Base-by-base conservation (phyloP, 2,888 invertebrate species). In the Drosophila cognata region DNA sequence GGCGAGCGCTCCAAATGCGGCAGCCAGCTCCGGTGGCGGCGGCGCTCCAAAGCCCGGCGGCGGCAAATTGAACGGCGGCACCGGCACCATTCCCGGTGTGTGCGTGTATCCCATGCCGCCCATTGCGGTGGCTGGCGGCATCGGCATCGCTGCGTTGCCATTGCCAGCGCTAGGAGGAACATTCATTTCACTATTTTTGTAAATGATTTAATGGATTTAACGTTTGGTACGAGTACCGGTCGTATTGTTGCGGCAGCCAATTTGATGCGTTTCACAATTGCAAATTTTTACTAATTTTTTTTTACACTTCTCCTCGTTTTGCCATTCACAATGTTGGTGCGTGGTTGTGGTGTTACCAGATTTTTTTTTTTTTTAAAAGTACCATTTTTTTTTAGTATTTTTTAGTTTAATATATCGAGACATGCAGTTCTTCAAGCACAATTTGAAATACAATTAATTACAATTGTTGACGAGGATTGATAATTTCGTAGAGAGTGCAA, bases 61-160 rank as follows among this genome's bases (percentile, higher is more conserved):
- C 43, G 97, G 97, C 91, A 97, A 95, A 46, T 95, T 95, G 92
- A 96, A 97, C 29, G 96, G 95, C 31, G 96, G 95, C 65, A 90
- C 90, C 46, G 96, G 95, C 43, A 82, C 83, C 72, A 88, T 84
- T 46, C 77, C 86, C 59, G 81, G 74, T 64, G 84, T 69, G 63
- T 81, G 86, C 59, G 82, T 64, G 91, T 82, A 94, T 94, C 31
- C 93, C 94, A 93, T 95, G 94, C 93, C 93, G 8, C 93, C 92
- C 81, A 92, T 89, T 28, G 91, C 85, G 25, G 93, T 1, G 94
- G 94, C 67, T 79, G 69, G 81, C 60, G 74, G 77, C 77, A 78
- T 78, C 67, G 77, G 78, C 74, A 78, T 75, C 38, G 79, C 38
- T 51, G 67, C 62, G 63, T 66, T 79, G 65, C 85, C 81, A 77